Evolutionary conservation across 92 coral and sea anemone genomes (phyloP).

Genomic region (Actinostola sp.): DNA sequence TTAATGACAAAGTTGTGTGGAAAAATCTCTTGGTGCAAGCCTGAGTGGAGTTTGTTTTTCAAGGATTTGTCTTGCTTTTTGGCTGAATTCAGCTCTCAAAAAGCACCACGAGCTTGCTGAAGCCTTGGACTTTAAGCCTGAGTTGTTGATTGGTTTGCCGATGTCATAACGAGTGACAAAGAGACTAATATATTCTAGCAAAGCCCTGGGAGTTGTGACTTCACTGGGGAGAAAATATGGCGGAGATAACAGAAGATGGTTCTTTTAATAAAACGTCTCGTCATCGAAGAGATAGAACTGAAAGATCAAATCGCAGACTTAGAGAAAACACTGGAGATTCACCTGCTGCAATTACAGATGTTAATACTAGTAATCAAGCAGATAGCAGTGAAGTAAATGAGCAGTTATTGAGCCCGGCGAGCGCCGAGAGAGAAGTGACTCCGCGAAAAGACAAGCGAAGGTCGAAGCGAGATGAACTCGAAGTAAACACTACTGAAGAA

Average conservation of each 20-base stretch:
- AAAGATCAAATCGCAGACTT: slow-evolving; percentile 68
- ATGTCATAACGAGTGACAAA: slow-evolving; percentile 62
- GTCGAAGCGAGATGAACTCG: slow-evolving; percentile 77
- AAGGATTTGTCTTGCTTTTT: slow-evolving; percentile 49
- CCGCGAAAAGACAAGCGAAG: slow-evolving; percentile 75
- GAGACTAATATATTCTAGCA: slow-evolving; percentile 10
- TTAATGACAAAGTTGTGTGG: slow-evolving; percentile 82
- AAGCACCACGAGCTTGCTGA: slow-evolving; percentile 25
- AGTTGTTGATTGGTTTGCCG: slow-evolving; percentile 51
- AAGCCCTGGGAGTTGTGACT: slow-evolving; percentile 36
- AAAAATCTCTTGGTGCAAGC: slow-evolving; percentile 39
- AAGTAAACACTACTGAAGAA: slow-evolving; percentile 73
- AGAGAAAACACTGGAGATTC: slow-evolving; percentile 67
- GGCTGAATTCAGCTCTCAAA: slow-evolving; percentile 62
- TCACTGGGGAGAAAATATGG: slow-evolving; percentile 39
- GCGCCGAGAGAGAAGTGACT: slow-evolving; percentile 63
- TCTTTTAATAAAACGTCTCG: slow-evolving; percentile 55
- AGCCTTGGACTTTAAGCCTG: slow-evolving; percentile 44
- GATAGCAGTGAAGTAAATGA: slow-evolving; percentile 71
- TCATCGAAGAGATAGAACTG: slow-evolving; percentile 74
- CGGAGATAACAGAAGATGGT: slow-evolving; percentile 66
- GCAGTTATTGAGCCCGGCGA: slow-evolving; percentile 56
- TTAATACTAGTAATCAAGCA: slow-evolving; percentile 57
- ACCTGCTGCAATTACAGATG: slow-evolving; percentile 63
- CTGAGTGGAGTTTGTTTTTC: slow-evolving; percentile 66